Conservation (phyloP, 2,113 vertebrate genomes). For the Paradoxurus hermaphroditus region DNA sequence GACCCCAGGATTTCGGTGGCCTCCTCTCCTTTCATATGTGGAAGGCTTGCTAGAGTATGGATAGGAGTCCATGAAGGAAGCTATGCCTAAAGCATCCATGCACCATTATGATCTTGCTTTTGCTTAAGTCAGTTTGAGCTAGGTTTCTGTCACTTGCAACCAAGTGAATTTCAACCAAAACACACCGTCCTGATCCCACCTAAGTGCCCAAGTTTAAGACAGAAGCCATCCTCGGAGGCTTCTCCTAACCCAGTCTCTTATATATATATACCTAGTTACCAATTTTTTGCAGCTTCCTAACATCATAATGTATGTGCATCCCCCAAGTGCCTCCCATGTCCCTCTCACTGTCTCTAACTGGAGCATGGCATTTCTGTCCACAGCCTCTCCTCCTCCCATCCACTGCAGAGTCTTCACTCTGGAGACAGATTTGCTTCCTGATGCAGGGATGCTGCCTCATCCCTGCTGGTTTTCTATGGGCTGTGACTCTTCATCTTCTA, state of each 20-base stretch:
- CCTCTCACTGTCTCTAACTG: not conserved
- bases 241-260: not conserved
- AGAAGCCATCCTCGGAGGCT: not conserved
- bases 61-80: not conserved
- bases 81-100: not conserved
- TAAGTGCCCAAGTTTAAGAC: not conserved
- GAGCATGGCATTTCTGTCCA: not conserved
- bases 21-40: too few species aligned
- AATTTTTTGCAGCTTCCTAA: not conserved
- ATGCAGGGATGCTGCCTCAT: not conserved
- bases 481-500: not conserved
- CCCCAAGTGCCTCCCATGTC: not conserved
- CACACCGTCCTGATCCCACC: not conserved
- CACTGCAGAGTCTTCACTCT: not conserved
- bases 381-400: not conserved
- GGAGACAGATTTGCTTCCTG: not conserved
- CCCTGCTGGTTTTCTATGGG: not conserved
- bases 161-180: not conserved
- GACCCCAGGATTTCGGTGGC: not conserved
- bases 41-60: not conserved
- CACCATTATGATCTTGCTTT: not conserved
- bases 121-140: not conserved
- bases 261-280: not conserved
- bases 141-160: not conserved
- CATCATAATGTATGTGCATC: not conserved